phyloP scores from a whole-genome alignment of 2,888 invertebrate species.

The Metopia argyrocephala region DNA sequence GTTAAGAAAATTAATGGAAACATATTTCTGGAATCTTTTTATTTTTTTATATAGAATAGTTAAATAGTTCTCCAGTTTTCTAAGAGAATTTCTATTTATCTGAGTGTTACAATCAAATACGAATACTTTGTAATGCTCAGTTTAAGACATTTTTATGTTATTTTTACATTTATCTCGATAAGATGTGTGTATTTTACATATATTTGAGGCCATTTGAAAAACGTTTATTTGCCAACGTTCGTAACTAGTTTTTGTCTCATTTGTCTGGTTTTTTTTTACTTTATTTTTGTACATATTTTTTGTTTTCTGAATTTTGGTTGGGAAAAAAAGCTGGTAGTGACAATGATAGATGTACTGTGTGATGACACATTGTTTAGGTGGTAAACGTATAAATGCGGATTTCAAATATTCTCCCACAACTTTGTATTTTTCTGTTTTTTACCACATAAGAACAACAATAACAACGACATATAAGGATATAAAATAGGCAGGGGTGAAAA shows the following conservation, averaged over 20 bases:
- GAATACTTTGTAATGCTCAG: constrained; percentile 29
- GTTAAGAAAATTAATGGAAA: too few relatives aligned
- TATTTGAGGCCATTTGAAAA: too few relatives aligned
- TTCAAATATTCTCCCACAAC: constrained; percentile 5
- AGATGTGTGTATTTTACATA: neutral
- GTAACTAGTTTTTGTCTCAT: constrained; percentile 27
- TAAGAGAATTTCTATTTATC: too few relatives aligned
- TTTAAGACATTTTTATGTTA: constrained; percentile 17
- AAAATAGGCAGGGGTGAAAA: constrained; percentile 36
- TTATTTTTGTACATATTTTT: too few relatives aligned
- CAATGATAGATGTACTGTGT: constrained; percentile 60
- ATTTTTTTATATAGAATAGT: too few relatives aligned
- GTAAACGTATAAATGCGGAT: constrained; percentile 48
- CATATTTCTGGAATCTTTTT: too few relatives aligned
- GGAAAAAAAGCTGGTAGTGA: constrained; percentile 55
- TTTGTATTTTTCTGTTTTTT: constrained; percentile 7
- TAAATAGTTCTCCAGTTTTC: too few relatives aligned
- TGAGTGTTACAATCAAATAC: constrained; percentile 28
- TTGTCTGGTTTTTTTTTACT: too few relatives aligned
- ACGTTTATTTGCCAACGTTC: constrained; percentile 24
- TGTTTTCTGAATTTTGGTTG: too few relatives aligned
- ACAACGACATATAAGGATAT: neutral
- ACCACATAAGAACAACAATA: constrained; percentile 4
- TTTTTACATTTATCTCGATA: neutral
- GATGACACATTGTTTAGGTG: constrained; percentile 60